Base-by-base conservation (phyloP, 2,113 vertebrate genomes). In the Catharus fuscescens region DNA sequence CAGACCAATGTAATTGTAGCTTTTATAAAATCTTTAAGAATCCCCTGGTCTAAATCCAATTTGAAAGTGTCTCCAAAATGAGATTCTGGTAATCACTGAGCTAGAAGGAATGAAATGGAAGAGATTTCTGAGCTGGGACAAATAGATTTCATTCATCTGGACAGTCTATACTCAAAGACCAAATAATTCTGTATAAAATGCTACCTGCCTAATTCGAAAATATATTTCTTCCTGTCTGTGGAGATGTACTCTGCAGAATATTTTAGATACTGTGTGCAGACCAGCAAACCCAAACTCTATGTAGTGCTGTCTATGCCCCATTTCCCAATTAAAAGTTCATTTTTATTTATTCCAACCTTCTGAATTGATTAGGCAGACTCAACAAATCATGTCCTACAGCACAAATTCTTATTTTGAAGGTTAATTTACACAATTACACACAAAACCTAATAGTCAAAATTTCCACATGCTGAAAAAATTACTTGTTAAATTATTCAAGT, bases 11-110 rank as follows among this genome's bases (percentile, higher is more conserved):
- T n/a, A 94, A 77, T 25, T 71, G 70, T 48, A 4, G 2, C 94
- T 95, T 97, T 88, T 64, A 52, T 65, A 60, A 66, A 74, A 85
- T 13, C 88, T 92, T 96, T 88, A 95, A 38, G 82, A 83, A 95
- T 80, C 61, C 79, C n/a, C 54, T 21, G 52, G 5, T 52, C 88
- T 56, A 70, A 48, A 45, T 64, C 9, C 2, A 11, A 92, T 88
- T 86, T 80, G 64, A 76, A 74, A 95, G 83, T 6, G 5, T 24
- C 88, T 96, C n/a, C 56, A 88, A 42, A 93, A 80, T 73, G 34
- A 66, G 61, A 84, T 67, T 87, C 62, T 80, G 56, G 74, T 72
- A 93, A 95, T 90, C 71, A 80, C 9, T 69, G 71, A 94, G 77
- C 61, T 78, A 86, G 34, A 73, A 93, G 59, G 44, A 95, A 57